Evolutionary conservation across 1,140 invertebrate species (phyloP), one percentile per base, ranked within the genome.

Genomic region (Brachionus angularis): DNA sequence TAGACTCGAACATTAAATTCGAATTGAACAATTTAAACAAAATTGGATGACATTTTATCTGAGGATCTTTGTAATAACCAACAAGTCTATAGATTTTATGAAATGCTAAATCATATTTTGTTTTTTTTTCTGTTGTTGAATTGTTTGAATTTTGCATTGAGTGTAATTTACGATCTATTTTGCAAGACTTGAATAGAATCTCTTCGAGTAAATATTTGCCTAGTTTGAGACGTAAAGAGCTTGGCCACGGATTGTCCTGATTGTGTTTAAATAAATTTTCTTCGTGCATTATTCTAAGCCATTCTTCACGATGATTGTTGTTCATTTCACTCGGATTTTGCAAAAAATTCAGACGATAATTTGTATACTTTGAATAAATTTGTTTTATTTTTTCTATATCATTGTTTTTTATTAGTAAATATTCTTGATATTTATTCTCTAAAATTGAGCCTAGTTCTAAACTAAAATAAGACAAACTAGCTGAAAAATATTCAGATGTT

Each of bases 241-340:
- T 18, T 33, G 62, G 62, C 62, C 62, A 67, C 23, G 34, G 25
- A 1, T 47, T 46, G 5, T 49, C 62, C 12, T 21, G 10, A 29
- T 47, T 46, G 27, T 46, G 46, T 46, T 46, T 46, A 27, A 67
- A 67, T 29, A 67, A 67, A 31, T 67, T 31, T 10, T 47, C 47
- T 21, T 67, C 62, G 33, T 46, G 33, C 62, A 67, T 67, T 47
- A 67, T 47, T 5, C 4, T 67, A 21, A 67, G 21, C 62, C 62
- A 67, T 46, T 67, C 42, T 67, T 67, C 42, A 23, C 62, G 18
- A 8, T 23, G 18, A 23, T 67, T 67, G 5, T 47, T 16, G 5
- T 10, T 47, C 3, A 23, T 67, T 46, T 34, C 62, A 1, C 4
- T 5, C n/a, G 62, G 23, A 47, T 46, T n/a, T 14, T 47, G 25